Conservation (phyloP, 2,113 vertebrate genomes). For the Ctenomys sociabilis region DNA sequence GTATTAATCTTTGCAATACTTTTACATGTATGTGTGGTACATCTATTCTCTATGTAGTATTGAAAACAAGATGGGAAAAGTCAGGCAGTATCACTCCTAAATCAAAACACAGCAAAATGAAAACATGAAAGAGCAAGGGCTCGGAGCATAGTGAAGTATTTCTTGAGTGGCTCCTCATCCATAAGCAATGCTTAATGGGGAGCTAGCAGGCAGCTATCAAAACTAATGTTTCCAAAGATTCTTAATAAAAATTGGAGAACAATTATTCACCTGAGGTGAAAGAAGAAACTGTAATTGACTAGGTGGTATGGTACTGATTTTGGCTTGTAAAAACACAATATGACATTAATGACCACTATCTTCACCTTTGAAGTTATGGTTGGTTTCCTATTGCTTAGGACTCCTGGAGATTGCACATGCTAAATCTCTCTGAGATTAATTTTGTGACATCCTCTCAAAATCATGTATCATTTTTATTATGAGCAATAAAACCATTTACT, state of each 20-base stretch:
- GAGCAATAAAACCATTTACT: neutral
- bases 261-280: neutral
- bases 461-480: neutral
- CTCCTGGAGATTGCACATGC: neutral
- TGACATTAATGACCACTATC: neutral
- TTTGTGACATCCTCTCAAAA: slow-evolving; percentile 45
- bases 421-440: neutral
- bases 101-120: neutral
- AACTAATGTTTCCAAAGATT: neutral
- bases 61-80: neutral
- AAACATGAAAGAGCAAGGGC: neutral
- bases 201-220: neutral
- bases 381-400: neutral
- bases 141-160: neutral
- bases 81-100: neutral
- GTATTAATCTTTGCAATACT: neutral
- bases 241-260: neutral
- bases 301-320: neutral
- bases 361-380: neutral
- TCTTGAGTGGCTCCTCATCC: neutral
- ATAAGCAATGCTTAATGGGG: neutral
- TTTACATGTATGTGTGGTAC: neutral
- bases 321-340: neutral
- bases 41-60: neutral
- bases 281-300: neutral